Evolutionary conservation across 1,140 invertebrate species (phyloP).

Genomic region (Pseudomyrmex sp.): DNA sequence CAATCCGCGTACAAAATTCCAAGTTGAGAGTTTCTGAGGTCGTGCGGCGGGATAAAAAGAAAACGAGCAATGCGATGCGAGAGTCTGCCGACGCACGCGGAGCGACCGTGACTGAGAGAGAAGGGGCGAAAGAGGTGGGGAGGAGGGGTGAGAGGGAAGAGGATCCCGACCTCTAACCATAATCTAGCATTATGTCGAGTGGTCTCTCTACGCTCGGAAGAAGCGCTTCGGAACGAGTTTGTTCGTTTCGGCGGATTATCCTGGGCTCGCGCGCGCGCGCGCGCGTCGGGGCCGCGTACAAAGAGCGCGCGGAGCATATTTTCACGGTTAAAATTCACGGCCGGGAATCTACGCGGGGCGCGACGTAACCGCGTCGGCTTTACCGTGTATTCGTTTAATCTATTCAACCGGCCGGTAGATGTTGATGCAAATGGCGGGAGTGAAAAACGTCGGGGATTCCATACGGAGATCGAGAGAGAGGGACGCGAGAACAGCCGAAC

Average conservation of each 20-base stretch:
- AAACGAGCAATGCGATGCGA: constrained; percentile 29
- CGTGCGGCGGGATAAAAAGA: constrained; percentile 25
- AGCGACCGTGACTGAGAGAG: neutral
- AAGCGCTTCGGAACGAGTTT: constrained; percentile 74
- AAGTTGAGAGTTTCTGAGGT: constrained; percentile 25
- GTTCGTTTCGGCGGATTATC: constrained; percentile 77
- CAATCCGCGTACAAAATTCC: constrained; percentile 29
- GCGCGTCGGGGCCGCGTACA: constrained; percentile 61
- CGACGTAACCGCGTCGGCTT: constrained; percentile 66
- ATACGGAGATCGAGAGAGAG: neutral
- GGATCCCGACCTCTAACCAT: constrained; percentile 69
- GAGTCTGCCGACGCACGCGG: constrained; percentile 13
- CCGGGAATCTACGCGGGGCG: constrained; percentile 57
- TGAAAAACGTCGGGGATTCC: constrained; percentile 29
- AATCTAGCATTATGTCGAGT: constrained; percentile 76
- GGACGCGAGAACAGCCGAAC: neutral
- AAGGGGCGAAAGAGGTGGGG: neutral
- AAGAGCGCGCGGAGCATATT: constrained; percentile 70
- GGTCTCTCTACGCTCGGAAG: constrained; percentile 71
- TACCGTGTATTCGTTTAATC: constrained; percentile 72
- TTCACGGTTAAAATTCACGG: constrained; percentile 75
- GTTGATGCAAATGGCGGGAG: constrained; percentile 48
- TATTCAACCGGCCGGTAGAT: constrained; percentile 66
- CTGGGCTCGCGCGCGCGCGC: constrained; percentile 54
- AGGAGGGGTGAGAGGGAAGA: neutral